Conservation (phyloP, 2,888 invertebrate species). For the Torymus tubicola region DNA sequence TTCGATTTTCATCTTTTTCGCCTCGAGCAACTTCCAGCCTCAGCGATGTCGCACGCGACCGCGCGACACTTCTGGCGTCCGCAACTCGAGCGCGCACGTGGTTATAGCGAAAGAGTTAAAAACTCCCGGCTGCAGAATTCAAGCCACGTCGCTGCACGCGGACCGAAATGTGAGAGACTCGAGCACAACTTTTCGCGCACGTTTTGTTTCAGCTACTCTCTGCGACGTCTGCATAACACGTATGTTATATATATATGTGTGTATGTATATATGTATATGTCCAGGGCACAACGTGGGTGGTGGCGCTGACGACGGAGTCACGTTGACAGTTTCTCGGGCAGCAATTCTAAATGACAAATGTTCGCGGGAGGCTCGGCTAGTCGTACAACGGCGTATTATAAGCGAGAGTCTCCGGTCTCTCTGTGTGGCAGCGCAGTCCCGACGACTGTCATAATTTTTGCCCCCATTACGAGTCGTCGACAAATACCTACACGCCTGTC, state of each 20-base stretch:
- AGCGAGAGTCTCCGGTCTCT: too few species aligned
- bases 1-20: too few species aligned
- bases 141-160: conserved; percentile 11
- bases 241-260: too few species aligned
- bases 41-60: neutral
- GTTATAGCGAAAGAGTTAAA: conserved; percentile 18
- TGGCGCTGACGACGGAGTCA: neutral
- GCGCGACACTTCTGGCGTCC: neutral
- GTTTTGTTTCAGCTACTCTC: conserved; percentile 32
- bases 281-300: neutral
- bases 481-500: too few species aligned
- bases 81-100: too few species aligned
- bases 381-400: too few species aligned
- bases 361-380: neutral
- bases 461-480: neutral
- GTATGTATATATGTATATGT: too few species aligned
- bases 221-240: neutral
- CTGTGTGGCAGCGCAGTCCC: neutral
- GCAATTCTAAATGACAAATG: conserved; percentile 60
- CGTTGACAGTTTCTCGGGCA: conserved; percentile 47
- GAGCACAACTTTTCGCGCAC: conserved; percentile 29
- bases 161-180: neutral
- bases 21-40: too few species aligned
- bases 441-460: conserved; percentile 33
- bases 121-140: conserved; percentile 16